Percentiles rank a stretch among this genome's conserved stretches.
Conservation (phyloP, 2,113 vertebrate genomes). For the Cheilinus undulatus region DNA sequence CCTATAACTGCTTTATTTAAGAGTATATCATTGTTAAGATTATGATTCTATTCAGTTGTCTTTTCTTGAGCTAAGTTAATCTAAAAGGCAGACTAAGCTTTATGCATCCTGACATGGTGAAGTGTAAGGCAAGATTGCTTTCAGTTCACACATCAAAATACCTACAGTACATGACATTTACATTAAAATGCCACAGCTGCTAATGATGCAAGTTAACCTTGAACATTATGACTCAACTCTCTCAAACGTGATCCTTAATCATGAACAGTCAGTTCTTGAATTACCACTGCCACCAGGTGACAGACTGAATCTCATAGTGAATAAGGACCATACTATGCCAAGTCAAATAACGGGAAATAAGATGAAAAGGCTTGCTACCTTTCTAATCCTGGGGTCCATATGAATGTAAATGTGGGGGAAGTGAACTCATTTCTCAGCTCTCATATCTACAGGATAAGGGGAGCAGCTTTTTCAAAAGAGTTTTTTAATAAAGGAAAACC, state of each 20-base stretch:
- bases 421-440: conserved; percentile 55
- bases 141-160: too few species aligned
- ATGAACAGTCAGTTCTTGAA: conserved; percentile 36
- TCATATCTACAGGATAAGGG: conserved; percentile 59
- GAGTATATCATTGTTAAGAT: too few species aligned
- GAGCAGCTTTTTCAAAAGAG: conserved; percentile 68
- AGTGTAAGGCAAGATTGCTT: too few species aligned
- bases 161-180: too few species aligned
- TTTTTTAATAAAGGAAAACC: conserved; percentile 51
- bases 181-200: too few species aligned
- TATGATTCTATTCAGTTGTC: too few species aligned
- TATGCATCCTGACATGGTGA: too few species aligned
- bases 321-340: conserved; percentile 35
- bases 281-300: conserved; percentile 19
- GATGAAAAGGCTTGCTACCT: conserved; percentile 52
- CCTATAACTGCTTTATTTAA: too few species aligned
- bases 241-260: conserved; percentile 40
- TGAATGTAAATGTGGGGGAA: conserved; percentile 64
- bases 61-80: too few species aligned
- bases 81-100: too few species aligned
- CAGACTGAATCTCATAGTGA: conserved; percentile 37
- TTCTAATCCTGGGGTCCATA: conserved; percentile 32
- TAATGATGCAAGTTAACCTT: background rate
- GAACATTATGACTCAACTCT: too few species aligned
- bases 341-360: conserved; percentile 46